Evolutionary conservation across 1,140 invertebrate species (phyloP), one percentile per base, ranked within the genome.

Genomic region (Triops longicaudatus): DNA sequence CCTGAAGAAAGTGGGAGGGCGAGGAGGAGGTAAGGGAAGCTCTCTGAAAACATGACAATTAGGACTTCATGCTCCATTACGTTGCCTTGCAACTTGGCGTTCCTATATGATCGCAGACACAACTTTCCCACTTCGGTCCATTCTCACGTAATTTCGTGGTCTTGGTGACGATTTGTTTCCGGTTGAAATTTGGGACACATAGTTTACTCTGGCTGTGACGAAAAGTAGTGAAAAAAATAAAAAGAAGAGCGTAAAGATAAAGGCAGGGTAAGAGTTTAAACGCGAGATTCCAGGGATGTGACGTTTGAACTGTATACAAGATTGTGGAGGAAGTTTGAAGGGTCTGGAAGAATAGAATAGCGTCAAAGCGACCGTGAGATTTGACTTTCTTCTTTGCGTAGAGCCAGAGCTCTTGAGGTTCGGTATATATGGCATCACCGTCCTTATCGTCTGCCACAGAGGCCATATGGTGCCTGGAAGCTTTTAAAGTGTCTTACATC

Each of bases 391-490:
- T 63, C 0, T 22, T 22, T 22, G 17, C 0, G 14, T 37, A 37
- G 7, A 22, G 50, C 50, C 14, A 22, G 17, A n/a, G 50, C 50
- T 63, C 50, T 63, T 63, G n/a, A 63, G 50, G 50, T 22, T 37
- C 50, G 50, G 50, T 63, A 63, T 63, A 63, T 22, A 63, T 63
- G 50, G 50, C 50, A 63, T 63, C 50, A 63, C 50, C 50, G 50
- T 63, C 50, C 31, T 63, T 63, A 63, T 63, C 50, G 50, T 63
- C 50, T 63, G 50, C 50, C 50, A 63, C 50, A 63, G 50, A 63
- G 50, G 50, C 50, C 50, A 63, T 63, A 63, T 63, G 50, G 50
- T 63, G 50, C 50, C 50, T 63, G 50, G 50, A 22, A 63, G 50
- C 50, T 63, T 63, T 63, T 63, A 63, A 63, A 63, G 50, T 63